Evolutionary conservation across 2,113 vertebrate genomes (phyloP), one percentile per base, ranked within the genome.

Genomic region (Oenanthe oenanthe): DNA sequence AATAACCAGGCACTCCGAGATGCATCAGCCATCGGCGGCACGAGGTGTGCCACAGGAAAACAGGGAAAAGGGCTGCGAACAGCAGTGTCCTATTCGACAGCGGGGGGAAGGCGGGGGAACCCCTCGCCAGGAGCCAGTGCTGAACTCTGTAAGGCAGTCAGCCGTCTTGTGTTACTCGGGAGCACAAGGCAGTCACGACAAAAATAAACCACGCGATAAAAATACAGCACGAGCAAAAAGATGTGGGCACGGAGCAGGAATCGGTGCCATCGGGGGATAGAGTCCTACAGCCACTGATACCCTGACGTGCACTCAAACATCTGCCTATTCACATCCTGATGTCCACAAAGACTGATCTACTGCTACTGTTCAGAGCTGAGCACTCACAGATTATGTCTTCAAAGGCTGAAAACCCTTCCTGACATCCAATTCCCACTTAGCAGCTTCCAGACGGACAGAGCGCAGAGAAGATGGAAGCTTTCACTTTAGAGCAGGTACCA

Each of bases 161-260:
- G 36, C 14, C 61, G 16, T 63, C 90, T 86, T 71, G 88, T 57
- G 79, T 90, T 86, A 95, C 93, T 72, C 43, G 2, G 63, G 89
- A 90, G 87, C 94, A 88, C 87, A 38, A 54, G 11, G 2, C 45
- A 70, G 81, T 10, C 95, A 6, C 0, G 71, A 70, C 60, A 83
- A 85, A 95, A 96, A 96, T 93, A 96, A 96, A 94, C 75, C 10
- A 12, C 4, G 0, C 0, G 63, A 82, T 77, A 85, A 96, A 95
- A 96, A 97, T 89, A 93, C 57, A 80, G 71, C 17, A 0, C 0
- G 1, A 40, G 85, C 25, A 40, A 13, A 36, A 68, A 66, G 78
- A 40, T 28, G 90, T 68, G 77, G 88, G 88, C 81, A 66, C 0
- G 0, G 60, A 57, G 83, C 53, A 17, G 63, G 67, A 66, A 81